phyloP scores from a whole-genome alignment of 2,888 invertebrate genomes.

The Sycophila texana region DNA sequence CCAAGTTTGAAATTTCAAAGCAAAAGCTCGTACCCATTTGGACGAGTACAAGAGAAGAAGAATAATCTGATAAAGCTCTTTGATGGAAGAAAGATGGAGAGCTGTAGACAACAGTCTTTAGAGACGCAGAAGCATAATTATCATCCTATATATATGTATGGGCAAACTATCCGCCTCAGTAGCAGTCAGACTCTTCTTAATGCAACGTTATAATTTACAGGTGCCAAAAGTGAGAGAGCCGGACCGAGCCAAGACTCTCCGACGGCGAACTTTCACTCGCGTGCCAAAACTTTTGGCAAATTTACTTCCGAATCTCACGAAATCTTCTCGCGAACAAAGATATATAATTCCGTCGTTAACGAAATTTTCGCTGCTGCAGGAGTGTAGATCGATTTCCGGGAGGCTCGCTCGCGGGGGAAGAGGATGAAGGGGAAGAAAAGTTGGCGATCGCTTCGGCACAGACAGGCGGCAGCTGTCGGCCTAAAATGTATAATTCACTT shows the following conservation, averaged over 20 bases:
- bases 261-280: too few species aligned
- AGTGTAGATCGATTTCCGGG: neutral
- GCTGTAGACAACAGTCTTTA: neutral
- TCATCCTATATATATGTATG: neutral
- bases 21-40: conserved; percentile 10
- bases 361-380: neutral
- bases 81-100: neutral
- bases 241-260: too few species aligned
- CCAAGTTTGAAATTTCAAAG: conserved; percentile 33
- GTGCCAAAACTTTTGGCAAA: too few species aligned
- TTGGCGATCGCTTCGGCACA: neutral
- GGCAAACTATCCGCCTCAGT: conserved; percentile 3
- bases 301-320: too few species aligned
- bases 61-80: neutral
- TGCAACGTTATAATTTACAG: conserved; percentile 2
- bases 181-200: conserved; percentile 34
- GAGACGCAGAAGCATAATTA: neutral
- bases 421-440: neutral
- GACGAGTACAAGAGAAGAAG: neutral
- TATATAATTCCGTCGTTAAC: neutral
- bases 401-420: neutral
- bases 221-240: conserved; percentile 6
- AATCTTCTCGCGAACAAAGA: neutral
- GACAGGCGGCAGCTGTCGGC: conserved; percentile 1
- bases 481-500: conserved; percentile 29